Evolutionary conservation across 2,113 vertebrate genomes (phyloP).

Genomic region (Eubucco bourcierii): DNA sequence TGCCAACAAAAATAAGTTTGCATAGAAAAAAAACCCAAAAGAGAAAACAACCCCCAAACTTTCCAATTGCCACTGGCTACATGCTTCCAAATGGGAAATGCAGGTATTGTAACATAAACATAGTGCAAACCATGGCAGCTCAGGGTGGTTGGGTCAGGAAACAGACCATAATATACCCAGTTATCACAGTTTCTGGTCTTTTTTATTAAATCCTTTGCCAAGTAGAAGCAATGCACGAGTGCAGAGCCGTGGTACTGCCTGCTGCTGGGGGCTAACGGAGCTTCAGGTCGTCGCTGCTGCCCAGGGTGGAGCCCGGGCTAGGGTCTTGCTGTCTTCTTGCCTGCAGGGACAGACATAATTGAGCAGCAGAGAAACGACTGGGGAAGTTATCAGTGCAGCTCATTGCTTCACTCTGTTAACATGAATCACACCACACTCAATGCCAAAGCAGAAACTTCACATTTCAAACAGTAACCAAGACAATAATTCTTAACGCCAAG

Average conservation of each 20-base stretch:
- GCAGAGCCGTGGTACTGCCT: constrained; percentile 1
- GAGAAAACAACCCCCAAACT: constrained; percentile 25
- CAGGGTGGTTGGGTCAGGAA: constrained; percentile 70
- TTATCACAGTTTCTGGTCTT: constrained; percentile 85
- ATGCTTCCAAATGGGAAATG: constrained; percentile 82
- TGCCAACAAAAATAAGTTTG: constrained; percentile 82
- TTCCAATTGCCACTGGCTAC: constrained; percentile 82
- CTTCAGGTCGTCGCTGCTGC: constrained; percentile 93
- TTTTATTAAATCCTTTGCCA: constrained; percentile 75
- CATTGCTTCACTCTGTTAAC: not conserved
- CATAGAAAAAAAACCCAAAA: constrained; percentile 69
- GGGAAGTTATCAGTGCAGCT: not conserved
- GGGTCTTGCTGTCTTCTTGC: constrained; percentile 98
- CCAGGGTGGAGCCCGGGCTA: constrained; percentile 93
- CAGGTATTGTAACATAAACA: constrained; percentile 82
- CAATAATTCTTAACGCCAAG: not conserved
- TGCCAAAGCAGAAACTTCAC: not conserved
- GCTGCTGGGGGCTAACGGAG: constrained; percentile 80
- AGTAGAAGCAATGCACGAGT: constrained; percentile 68
- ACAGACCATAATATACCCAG: constrained; percentile 75
- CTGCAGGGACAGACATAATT: constrained; percentile 70
- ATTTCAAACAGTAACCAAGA: not conserved
- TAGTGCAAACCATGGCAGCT: constrained; percentile 91
- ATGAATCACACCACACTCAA: not conserved
- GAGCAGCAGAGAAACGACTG: not conserved